A percentile compares a stretch with the other conserved stretches of the same genome.
These are phyloP conservation scores for Sinocyclocheilus rhinocerous DNA, from an alignment of 2,113 vertebrate genomes.

Conservation along the genomic window DNA sequence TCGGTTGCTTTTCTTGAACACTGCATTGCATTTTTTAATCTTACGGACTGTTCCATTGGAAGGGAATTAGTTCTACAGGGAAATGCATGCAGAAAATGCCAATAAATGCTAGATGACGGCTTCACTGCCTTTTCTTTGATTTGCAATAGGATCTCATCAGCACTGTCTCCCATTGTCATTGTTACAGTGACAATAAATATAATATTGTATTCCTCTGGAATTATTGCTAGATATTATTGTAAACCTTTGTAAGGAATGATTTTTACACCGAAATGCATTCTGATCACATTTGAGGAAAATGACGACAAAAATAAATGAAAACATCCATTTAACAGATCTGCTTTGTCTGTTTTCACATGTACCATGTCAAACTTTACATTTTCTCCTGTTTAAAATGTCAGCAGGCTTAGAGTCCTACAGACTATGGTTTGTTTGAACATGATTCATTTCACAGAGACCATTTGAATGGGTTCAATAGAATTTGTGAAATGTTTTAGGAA, in stretches of 20 bases:
- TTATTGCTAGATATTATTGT: conserved; percentile 80
- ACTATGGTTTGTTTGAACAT: not conserved
- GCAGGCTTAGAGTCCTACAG: not conserved
- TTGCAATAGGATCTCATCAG: conserved; percentile 73
- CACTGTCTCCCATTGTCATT: conserved; percentile 82
- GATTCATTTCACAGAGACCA: not conserved
- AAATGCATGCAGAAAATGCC: conserved; percentile 68
- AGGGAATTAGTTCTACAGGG: conserved; percentile 51
- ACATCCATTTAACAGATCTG: conserved; percentile 64
- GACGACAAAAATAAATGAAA: conserved; percentile 64
- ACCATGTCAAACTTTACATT: not conserved
- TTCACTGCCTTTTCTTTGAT: conserved; percentile 75
- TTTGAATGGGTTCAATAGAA: not conserved
- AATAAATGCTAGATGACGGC: conserved; percentile 62
- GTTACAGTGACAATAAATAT: conserved; percentile 79
- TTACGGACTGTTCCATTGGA: conserved; percentile 50
- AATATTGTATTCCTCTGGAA: conserved; percentile 84
- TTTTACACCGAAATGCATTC: conserved; percentile 80
- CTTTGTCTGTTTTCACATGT: conserved; percentile 65
- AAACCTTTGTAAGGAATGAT: conserved; percentile 86
- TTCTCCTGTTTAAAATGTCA: conserved; percentile 62
- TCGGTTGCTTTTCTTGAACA: not conserved
- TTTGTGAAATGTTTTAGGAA: not conserved
- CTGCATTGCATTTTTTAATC: conserved; percentile 46
- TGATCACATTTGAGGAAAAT: conserved; percentile 73